Evolutionary conservation across 2,797 vertebrate genomes (phyloP), one percentile per base, ranked within the genome.

Genomic region (Neomorphus geoffroyi): DNA sequence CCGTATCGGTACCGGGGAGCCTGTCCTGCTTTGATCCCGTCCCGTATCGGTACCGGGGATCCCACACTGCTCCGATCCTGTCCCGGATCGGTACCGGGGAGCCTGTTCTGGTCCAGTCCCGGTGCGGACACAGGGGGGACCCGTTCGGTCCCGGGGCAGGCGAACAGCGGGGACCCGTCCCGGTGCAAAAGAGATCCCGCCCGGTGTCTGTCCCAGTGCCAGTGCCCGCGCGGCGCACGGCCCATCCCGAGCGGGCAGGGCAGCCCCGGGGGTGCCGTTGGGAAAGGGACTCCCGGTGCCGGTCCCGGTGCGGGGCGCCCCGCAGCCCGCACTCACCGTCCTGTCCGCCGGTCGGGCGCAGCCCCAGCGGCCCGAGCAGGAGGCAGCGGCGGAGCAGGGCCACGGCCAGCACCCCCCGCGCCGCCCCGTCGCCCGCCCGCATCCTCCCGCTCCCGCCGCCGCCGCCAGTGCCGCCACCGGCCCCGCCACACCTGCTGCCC

Each of bases 311-410:
- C 30, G 14, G 13, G 19, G 4, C 24, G 39, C 66, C 72, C 46
- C 39, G 23, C 26, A 28, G 19, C 5, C 48, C n/a, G 16, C 69
- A 87, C 96, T 96, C 81, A 96, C 96, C 95, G 32, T 85, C 72
- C 71, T 94, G 93, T 53, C 46, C 83, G 39, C 57, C 39, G 71
- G 61, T 88, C 50, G 64, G 73, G 30, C 45, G 58, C 85, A 64
- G 16, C 35, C 37, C 58, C 83, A 93, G 86, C 46, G 64, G 71
- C 22, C 43, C 82, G 39, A 87, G 66, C 80, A 94, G 41, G 51
- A 82, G 53, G 83, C 86, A 71, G 66, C 86, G 80, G 83, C 81
- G 84, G 51, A 91, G 66, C 48, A 92, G 67, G 39, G 45, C 48
- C 60, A 88, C 19, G 5, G 43, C 71, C 72, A 86, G 46, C 50